phyloP scores from a whole-genome alignment of 1,140 invertebrate genomes.

The Mycetomoellerius zeteki region DNA sequence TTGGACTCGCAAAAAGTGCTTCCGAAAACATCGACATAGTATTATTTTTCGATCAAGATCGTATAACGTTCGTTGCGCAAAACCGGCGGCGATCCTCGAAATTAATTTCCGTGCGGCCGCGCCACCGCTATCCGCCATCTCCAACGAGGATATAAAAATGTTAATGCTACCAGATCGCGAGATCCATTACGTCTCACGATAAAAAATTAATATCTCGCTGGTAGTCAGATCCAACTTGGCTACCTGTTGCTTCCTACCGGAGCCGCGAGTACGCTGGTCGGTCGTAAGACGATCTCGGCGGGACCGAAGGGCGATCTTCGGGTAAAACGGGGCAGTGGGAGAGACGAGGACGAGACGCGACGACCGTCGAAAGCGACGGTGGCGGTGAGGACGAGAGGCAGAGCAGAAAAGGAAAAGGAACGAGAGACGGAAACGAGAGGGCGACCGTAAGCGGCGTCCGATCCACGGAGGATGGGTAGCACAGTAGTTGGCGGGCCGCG shows the following conservation, averaged over 20 bases:
- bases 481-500: constrained; percentile 77
- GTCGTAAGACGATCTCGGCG: constrained; percentile 50
- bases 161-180: constrained; percentile 61
- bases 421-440: constrained; percentile 28
- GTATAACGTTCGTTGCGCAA: not conserved
- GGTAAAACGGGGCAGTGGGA: constrained; percentile 13
- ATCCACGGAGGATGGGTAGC: constrained; percentile 77
- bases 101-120: constrained; percentile 44
- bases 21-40: not conserved
- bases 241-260: constrained; percentile 52
- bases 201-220: constrained; percentile 57
- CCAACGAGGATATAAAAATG: constrained; percentile 56
- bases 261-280: constrained; percentile 14
- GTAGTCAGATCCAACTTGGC: constrained; percentile 35
- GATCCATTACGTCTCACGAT: constrained; percentile 57
- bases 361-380: constrained; percentile 27
- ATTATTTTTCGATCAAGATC: constrained; percentile 8
- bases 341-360: constrained; percentile 17
- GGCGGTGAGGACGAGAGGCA: not conserved
- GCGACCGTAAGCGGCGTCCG: constrained; percentile 66
- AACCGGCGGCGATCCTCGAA: constrained; percentile 13
- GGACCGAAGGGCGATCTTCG: constrained; percentile 50
- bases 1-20: not conserved
- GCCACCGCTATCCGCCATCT: constrained; percentile 23
- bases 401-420: not conserved